Conservation (phyloP, 2,888 invertebrate genomes). For the Mystacides longicornis region DNA sequence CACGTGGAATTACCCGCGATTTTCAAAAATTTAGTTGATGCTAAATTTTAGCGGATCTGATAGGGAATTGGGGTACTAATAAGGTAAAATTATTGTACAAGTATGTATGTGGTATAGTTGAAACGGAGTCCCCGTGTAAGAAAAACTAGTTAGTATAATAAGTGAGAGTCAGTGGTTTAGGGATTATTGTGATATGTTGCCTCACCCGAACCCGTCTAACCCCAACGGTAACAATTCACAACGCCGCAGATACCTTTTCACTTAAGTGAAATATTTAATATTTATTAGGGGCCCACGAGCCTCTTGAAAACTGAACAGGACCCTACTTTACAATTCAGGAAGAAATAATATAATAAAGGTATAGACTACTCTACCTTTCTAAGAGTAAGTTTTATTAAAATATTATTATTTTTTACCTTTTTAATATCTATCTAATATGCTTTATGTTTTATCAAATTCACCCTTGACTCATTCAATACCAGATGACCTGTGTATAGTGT, state of each 20-base stretch:
- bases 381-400: not conserved
- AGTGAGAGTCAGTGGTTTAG: not conserved
- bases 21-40: too few relatives aligned
- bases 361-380: not conserved
- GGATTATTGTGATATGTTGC: constrained; percentile 16
- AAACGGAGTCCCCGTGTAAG: too few relatives aligned
- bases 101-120: too few relatives aligned
- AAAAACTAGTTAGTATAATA: not conserved
- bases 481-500: too few relatives aligned
- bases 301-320: not conserved
- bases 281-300: constrained; percentile 19
- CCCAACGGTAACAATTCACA: constrained; percentile 6
- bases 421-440: not conserved
- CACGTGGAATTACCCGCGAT: too few relatives aligned
- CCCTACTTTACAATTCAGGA: not conserved
- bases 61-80: too few relatives aligned
- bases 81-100: too few relatives aligned
- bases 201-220: constrained; percentile 6
- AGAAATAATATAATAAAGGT: constrained; percentile 2
- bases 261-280: constrained; percentile 25
- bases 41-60: too few relatives aligned
- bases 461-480: too few relatives aligned
- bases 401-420: not conserved
- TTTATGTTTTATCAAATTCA: too few relatives aligned
- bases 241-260: constrained; percentile 21